Evolutionary conservation across 2,113 vertebrate species (phyloP).

Genomic region (Eurypyga helias): DNA sequence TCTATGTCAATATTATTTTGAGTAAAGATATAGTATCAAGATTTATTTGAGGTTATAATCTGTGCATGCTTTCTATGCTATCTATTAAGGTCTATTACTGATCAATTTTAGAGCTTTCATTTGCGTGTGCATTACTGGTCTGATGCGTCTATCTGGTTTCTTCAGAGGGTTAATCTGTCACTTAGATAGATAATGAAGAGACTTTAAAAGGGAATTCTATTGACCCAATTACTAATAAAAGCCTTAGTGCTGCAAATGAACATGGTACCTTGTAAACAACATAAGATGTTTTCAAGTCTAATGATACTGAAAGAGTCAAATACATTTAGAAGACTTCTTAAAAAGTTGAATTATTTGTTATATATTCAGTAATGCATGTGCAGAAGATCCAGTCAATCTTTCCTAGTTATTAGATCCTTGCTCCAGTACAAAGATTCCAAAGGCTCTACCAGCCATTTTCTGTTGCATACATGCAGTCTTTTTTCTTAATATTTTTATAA

Average conservation of each 20-base stretch:
- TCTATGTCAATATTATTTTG: background rate
- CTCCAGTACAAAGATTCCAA: background rate
- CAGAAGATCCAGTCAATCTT: background rate
- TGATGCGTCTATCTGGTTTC: background rate
- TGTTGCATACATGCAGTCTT: background rate
- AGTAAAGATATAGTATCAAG: background rate
- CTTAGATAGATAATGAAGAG: background rate
- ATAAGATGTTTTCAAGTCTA: background rate
- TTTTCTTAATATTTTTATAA: background rate
- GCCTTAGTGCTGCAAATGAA: background rate
- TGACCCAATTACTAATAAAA: slow-evolving; percentile 40
- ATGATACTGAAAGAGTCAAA: background rate
- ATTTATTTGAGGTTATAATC: background rate
- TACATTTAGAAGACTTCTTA: background rate
- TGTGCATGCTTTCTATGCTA: background rate
- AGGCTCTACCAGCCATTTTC: background rate
- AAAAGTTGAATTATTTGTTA: background rate
- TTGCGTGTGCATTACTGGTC: background rate
- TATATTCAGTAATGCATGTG: background rate
- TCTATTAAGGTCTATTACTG: background rate
- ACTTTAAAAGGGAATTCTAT: slow-evolving; percentile 18
- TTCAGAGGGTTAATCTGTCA: slow-evolving; percentile 10
- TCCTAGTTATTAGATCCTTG: background rate
- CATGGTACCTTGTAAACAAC: background rate
- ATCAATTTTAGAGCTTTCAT: background rate